These are phyloP conservation scores for Arothron firmamentum DNA, from an alignment of 2,113 vertebrate genomes.

Conservation along the genomic window DNA sequence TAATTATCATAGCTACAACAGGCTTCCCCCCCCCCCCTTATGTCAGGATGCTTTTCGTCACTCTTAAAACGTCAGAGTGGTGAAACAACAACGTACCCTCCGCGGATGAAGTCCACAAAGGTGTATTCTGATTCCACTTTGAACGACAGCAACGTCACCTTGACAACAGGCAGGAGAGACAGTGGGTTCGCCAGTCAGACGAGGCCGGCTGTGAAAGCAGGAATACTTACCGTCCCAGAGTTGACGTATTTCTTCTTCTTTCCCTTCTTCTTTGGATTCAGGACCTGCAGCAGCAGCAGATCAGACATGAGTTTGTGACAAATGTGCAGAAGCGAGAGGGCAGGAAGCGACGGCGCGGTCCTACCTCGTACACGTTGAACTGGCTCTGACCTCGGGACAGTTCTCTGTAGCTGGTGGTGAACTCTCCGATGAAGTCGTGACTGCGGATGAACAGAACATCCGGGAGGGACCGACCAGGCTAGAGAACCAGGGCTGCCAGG, in stretches of 20 bases:
- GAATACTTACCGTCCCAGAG: constrained; percentile 86
- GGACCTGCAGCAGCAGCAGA: constrained; percentile 72
- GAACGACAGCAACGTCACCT: constrained; percentile 94
- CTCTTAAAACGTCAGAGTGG: neutral
- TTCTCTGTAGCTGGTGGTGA: constrained; percentile 96
- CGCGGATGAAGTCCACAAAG: constrained; percentile 93
- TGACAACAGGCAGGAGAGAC: constrained; percentile 14
- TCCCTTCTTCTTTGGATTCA: constrained; percentile 95
- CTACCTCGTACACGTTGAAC: constrained; percentile 94
- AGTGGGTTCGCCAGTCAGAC: no score
- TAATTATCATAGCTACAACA: no score
- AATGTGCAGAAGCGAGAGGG: neutral
- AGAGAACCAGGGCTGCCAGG: neutral
- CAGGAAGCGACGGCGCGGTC: neutral
- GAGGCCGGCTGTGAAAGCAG: no score
- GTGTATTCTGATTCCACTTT: constrained; percentile 91
- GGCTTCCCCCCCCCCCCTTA: no score
- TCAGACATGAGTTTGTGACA: neutral
- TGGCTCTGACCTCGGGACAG: constrained; percentile 91
- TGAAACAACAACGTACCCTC: constrained; percentile 79
- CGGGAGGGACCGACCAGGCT: no score
- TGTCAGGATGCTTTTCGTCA: no score
- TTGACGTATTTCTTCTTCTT: constrained; percentile 98
- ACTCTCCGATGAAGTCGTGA: constrained; percentile 97
- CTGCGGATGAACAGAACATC: constrained; percentile 53